phyloP scores from a whole-genome alignment of 1,140 invertebrate species.

The Chlorops oryzae region DNA sequence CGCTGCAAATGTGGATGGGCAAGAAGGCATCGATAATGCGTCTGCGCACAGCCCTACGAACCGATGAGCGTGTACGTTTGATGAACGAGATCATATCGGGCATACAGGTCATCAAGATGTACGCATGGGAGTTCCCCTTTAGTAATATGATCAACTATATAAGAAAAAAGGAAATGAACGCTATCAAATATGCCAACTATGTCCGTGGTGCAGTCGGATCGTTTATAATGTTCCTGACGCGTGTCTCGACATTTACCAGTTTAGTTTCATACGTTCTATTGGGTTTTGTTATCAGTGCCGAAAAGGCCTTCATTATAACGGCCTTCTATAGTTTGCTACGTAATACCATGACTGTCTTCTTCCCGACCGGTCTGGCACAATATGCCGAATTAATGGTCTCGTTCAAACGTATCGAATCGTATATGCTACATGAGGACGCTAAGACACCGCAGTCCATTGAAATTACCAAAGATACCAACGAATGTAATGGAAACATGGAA shows the following conservation, averaged over 20 bases:
- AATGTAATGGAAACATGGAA: no score
- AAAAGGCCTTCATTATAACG: slow-evolving; percentile 69
- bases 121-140: slow-evolving; percentile 79
- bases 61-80: slow-evolving; percentile 75
- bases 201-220: slow-evolving; percentile 68
- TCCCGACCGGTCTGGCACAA: slow-evolving; percentile 61
- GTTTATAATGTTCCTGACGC: slow-evolving; percentile 67
- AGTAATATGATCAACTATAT: slow-evolving; percentile 56
- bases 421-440: slow-evolving; percentile 63
- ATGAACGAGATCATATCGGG: slow-evolving; percentile 91
- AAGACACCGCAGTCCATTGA: slow-evolving; percentile 19
- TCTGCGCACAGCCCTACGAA: slow-evolving; percentile 62
- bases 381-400: slow-evolving; percentile 65
- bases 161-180: slow-evolving; percentile 53
- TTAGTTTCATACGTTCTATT: slow-evolving; percentile 68
- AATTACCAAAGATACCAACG: not conserved
- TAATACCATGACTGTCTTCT: slow-evolving; percentile 69
- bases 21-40: slow-evolving; percentile 62
- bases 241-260: slow-evolving; percentile 71
- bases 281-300: slow-evolving; percentile 50
- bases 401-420: slow-evolving; percentile 61
- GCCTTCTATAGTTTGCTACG: slow-evolving; percentile 68
- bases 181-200: slow-evolving; percentile 60
- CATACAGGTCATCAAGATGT: slow-evolving; percentile 90
- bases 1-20: slow-evolving; percentile 74